A percentile compares a stretch with the other conserved stretches of the same genome.
These are phyloP conservation scores for Panorpa germanica DNA, from an alignment of 2,888 invertebrate species.

Conservation along the genomic window DNA sequence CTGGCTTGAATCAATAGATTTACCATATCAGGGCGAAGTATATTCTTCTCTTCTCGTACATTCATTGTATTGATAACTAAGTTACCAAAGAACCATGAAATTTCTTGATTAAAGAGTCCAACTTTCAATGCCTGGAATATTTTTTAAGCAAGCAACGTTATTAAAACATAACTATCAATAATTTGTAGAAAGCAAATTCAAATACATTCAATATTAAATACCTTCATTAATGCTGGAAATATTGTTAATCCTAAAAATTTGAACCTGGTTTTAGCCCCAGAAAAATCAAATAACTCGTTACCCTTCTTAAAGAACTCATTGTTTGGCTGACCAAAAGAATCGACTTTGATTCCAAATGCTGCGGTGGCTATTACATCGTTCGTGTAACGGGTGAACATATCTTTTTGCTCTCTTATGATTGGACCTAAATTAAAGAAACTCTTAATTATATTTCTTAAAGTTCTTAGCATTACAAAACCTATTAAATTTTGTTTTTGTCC, in stretches of 20 bases:
- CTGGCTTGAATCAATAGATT: slow-evolving; percentile 27
- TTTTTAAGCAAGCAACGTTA: neutral
- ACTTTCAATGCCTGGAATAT: slow-evolving; percentile 2
- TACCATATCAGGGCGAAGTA: slow-evolving; percentile 19
- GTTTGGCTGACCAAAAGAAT: slow-evolving; percentile 8
- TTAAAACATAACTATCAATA: neutral
- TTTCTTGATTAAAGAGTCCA: neutral
- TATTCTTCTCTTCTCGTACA: slow-evolving; percentile 7
- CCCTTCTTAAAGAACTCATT: slow-evolving; percentile 9
- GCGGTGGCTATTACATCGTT: slow-evolving; percentile 9
- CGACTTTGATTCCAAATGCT: slow-evolving; percentile 8
- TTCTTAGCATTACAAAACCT: no score
- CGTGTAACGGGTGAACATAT: no score
- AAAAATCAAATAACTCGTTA: slow-evolving; percentile 3
- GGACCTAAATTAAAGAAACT: no score
- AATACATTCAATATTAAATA: slow-evolving; percentile 3
- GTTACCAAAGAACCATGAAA: slow-evolving; percentile 9
- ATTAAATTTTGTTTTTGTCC: no score
- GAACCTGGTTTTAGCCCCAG: neutral
- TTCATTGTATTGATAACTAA: slow-evolving; percentile 9
- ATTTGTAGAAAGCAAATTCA: neutral
- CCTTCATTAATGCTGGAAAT: slow-evolving; percentile 7
- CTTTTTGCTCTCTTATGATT: slow-evolving; percentile 9
- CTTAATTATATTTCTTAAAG: no score
- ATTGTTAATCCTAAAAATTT: slow-evolving; percentile 5